A percentile compares a stretch with the other conserved stretches of the same genome.
These are phyloP conservation scores for Machimus atricapillus DNA, from an alignment of 2,888 invertebrate genomes.

Conservation along the genomic window DNA sequence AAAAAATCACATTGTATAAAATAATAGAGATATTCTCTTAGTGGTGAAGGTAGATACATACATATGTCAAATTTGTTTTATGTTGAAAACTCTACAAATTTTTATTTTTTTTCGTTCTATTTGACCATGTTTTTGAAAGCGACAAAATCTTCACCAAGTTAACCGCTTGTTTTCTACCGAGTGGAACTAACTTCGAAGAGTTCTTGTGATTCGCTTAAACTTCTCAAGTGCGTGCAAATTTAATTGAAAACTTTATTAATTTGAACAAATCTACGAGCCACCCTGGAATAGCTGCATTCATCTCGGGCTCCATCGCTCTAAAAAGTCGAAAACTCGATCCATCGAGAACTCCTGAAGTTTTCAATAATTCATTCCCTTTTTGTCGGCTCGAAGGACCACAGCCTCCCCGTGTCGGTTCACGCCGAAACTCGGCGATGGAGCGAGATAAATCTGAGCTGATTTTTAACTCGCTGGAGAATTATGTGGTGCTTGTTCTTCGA, in stretches of 20 bases:
- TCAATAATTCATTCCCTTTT: slow-evolving; percentile 16
- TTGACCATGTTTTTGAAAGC: neutral
- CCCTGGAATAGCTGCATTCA: neutral
- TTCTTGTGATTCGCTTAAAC: neutral
- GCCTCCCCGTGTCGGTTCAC: neutral
- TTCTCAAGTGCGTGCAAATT: neutral
- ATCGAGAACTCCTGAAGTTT: slow-evolving; percentile 7
- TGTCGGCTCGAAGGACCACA: neutral
- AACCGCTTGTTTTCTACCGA: neutral
- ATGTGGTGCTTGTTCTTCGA: slow-evolving; percentile 22
- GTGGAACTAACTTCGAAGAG: neutral
- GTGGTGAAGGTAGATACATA: no score
- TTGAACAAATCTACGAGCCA: neutral
- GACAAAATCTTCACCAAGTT: neutral
- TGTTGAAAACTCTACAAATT: no score
- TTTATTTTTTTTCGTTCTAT: no score
- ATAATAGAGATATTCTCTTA: no score
- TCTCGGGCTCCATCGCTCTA: neutral
- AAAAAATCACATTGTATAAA: no score
- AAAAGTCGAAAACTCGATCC: neutral
- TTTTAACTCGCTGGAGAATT: slow-evolving; percentile 20
- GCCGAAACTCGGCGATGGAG: neutral
- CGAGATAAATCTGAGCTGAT: slow-evolving; percentile 29
- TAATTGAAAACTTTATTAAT: slow-evolving; percentile 23
- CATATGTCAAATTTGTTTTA: no score